phyloP scores from a whole-genome alignment of 2,888 invertebrate genomes.

The Lochmaea crataegi region DNA sequence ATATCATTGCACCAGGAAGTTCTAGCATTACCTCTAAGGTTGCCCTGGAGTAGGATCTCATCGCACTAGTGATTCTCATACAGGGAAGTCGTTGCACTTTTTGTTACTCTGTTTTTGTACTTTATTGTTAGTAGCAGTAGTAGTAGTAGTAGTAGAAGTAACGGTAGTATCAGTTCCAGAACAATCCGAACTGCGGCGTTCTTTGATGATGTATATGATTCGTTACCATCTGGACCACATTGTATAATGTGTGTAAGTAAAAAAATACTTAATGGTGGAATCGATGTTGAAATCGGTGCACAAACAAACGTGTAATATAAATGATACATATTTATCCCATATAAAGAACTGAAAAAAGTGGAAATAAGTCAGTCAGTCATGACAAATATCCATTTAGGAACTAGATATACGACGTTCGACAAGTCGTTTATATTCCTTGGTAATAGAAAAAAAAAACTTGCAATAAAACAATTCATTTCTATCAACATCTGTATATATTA shows the following conservation, averaged over 20 bases:
- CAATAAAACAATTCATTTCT: slow-evolving; percentile 9
- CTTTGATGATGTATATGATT: not conserved
- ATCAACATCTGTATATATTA: not conserved
- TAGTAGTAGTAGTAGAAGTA: no score
- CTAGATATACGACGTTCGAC: slow-evolving; percentile 6
- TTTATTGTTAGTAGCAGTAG: no score
- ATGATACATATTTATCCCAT: not conserved
- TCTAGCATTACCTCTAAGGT: no score
- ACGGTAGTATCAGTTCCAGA: no score
- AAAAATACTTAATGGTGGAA: not conserved
- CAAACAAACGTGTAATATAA: not conserved
- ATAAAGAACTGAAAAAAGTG: slow-evolving; percentile 23
- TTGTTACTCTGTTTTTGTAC: no score
- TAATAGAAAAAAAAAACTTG: slow-evolving; percentile 12
- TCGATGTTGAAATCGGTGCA: not conserved
- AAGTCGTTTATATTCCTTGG: slow-evolving; percentile 10
- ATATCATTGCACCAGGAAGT: no score
- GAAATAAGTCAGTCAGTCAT: slow-evolving; percentile 7
- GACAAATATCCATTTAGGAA: slow-evolving; percentile 24
- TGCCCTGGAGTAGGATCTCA: no score
- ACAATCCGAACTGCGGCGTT: not conserved
- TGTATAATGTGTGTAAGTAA: not conserved
- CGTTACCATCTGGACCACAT: not conserved
- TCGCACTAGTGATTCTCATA: no score
- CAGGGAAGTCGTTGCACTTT: no score